phyloP scores from a whole-genome alignment of 2,888 invertebrate species.

The Volucella inanis region DNA sequence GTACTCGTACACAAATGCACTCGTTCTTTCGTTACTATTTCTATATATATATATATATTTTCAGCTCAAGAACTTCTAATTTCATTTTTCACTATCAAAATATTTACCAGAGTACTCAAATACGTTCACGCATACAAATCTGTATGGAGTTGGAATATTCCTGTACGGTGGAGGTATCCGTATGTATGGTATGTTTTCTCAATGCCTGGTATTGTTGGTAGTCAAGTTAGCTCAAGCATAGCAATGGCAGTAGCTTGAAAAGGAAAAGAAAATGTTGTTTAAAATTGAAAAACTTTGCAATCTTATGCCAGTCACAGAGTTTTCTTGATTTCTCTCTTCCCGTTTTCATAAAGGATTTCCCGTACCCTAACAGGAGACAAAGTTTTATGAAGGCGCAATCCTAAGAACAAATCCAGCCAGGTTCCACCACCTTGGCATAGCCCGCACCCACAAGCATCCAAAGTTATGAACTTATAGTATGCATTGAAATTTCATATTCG shows the following conservation, averaged over 20 bases:
- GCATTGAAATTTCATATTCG: conserved; percentile 63
- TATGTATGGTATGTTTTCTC: conserved; percentile 9
- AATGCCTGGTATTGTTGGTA: conserved; percentile 21
- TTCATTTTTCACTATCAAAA: conserved; percentile 42
- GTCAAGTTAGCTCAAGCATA: conserved; percentile 31
- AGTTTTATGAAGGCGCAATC: conserved; percentile 43
- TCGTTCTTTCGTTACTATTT: conserved; percentile 8
- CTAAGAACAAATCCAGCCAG: conserved; percentile 34
- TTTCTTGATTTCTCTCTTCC: background rate
- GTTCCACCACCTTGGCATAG: conserved; percentile 44
- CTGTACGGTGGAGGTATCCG: background rate
- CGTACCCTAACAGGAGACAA: conserved; percentile 18
- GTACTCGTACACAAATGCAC: conserved; percentile 33
- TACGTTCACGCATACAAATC: background rate
- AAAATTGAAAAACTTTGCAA: conserved; percentile 68
- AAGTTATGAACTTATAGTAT: conserved; percentile 59
- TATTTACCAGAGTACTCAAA: background rate
- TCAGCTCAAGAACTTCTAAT: conserved; percentile 18
- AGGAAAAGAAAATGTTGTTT: conserved; percentile 34
- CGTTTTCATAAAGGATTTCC: background rate
- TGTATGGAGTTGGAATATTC: too few relatives aligned
- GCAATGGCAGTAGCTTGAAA: conserved; percentile 24
- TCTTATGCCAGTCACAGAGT: conserved; percentile 32
- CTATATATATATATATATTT: background rate
- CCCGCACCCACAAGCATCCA: background rate